Conservation (phyloP, 2,888 invertebrate genomes). For the Nasonovia ribisnigri region DNA sequence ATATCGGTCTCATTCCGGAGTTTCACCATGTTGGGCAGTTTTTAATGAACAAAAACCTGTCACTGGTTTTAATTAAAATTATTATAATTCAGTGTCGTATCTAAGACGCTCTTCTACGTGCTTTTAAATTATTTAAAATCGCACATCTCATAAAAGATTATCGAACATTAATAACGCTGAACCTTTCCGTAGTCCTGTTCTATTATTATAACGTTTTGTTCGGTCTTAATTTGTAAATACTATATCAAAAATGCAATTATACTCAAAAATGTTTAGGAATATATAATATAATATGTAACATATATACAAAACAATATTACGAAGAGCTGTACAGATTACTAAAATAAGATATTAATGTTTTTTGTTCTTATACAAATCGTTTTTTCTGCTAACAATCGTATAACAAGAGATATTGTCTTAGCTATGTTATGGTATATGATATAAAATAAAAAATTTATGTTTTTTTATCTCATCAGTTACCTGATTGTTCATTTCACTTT, state of each 20-base stretch:
- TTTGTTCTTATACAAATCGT: background rate
- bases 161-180: slow-evolving; percentile 50
- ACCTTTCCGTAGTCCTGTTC: background rate
- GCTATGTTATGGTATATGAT: background rate
- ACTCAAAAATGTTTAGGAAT: background rate
- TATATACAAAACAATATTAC: background rate
- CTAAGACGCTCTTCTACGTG: slow-evolving; percentile 49
- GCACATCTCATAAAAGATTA: slow-evolving; percentile 56
- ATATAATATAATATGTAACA: too few relatives aligned
- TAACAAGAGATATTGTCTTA: background rate
- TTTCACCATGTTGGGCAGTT: slow-evolving; percentile 54
- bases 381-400: background rate
- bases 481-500: background rate
- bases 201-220: slow-evolving; percentile 1
- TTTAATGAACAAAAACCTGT: slow-evolving; percentile 65
- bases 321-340: background rate
- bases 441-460: background rate
- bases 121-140: slow-evolving; percentile 63
- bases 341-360: background rate
- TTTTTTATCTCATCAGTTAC: background rate
- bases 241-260: background rate
- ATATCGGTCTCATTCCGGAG: slow-evolving; percentile 62
- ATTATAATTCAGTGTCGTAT: slow-evolving; percentile 64
- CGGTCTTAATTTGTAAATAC: background rate
- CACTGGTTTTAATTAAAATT: slow-evolving; percentile 64